phyloP scores from a whole-genome alignment of 2,888 invertebrate genomes.

The Danaus chrysippus region DNA sequence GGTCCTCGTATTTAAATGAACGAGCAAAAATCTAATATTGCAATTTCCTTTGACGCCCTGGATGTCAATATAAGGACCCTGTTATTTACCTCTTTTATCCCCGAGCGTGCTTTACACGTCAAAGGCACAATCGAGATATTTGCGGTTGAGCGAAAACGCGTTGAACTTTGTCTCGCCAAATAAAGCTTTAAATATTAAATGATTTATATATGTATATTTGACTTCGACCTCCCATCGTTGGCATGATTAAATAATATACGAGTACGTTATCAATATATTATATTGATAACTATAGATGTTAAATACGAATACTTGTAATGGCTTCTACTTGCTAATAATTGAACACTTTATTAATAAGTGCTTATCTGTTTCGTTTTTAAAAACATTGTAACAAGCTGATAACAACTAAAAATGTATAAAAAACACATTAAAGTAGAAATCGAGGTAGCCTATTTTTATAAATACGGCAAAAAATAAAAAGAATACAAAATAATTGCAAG shows the following conservation, averaged over 20 bases:
- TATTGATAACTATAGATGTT: too few relatives aligned
- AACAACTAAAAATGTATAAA: too few relatives aligned
- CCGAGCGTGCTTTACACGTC: conserved; percentile 23
- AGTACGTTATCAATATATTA: too few relatives aligned
- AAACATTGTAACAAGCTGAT: too few relatives aligned
- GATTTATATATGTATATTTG: not conserved
- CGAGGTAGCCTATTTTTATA: not conserved
- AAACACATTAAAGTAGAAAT: not conserved
- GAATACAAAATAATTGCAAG: conserved; percentile 2
- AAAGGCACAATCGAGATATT: conserved; percentile 23
- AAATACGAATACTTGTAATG: too few relatives aligned
- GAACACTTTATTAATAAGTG: too few relatives aligned
- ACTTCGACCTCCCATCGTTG: not conserved
- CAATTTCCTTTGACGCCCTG: conserved; percentile 20
- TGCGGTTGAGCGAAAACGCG: conserved; percentile 13
- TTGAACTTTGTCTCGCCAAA: conserved; percentile 17
- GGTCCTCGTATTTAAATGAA: conserved; percentile 9
- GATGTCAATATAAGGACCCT: conserved; percentile 14
- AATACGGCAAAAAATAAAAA: not conserved
- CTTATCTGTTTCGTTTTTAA: too few relatives aligned
- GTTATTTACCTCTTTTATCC: conserved; percentile 21
- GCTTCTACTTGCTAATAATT: too few relatives aligned
- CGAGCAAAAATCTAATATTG: conserved; percentile 24
- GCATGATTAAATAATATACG: too few relatives aligned
- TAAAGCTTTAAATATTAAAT: conserved; percentile 7